A percentile compares a stretch with the other conserved stretches of the same genome.
Evolutionary conservation across 2,797 vertebrate genomes (phyloP).

Genomic region (Lemur catta): DNA sequence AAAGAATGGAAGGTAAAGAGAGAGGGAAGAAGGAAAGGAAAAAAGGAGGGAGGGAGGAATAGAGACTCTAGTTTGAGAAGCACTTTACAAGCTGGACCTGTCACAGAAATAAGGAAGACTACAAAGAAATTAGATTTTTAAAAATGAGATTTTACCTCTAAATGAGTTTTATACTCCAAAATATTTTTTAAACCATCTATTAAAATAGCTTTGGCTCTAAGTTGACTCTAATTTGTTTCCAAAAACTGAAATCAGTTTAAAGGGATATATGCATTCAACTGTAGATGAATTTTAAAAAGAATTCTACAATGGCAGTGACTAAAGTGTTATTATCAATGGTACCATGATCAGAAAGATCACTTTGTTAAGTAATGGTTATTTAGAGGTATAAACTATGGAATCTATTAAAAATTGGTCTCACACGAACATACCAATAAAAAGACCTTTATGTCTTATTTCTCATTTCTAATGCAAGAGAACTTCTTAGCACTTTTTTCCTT

Average conservation of each 20-base stretch:
- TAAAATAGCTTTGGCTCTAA: constrained; percentile 1
- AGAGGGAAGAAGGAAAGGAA: neutral
- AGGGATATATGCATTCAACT: neutral
- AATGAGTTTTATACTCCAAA: neutral
- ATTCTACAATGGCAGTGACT: neutral
- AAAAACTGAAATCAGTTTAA: neutral
- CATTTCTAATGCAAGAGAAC: neutral
- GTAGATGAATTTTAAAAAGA: neutral
- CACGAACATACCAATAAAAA: neutral
- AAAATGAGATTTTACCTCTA: neutral
- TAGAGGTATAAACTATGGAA: neutral
- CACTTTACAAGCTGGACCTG: neutral
- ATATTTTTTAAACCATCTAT: neutral
- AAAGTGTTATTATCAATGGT: neutral
- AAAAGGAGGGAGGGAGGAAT: neutral
- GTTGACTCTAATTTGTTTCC: neutral
- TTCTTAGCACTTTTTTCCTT: neutral
- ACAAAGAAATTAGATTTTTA: neutral
- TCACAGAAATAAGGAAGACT: neutral
- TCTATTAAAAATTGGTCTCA: neutral
- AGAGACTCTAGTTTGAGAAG: neutral
- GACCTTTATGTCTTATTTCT: neutral
- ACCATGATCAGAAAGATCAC: fast-evolving
- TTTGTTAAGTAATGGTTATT: neutral
- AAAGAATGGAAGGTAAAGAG: neutral